A percentile compares a stretch with the other conserved stretches of the same genome.
Evolutionary conservation across 1,140 invertebrate genomes (phyloP).

Genomic region (Patella vulgata): DNA sequence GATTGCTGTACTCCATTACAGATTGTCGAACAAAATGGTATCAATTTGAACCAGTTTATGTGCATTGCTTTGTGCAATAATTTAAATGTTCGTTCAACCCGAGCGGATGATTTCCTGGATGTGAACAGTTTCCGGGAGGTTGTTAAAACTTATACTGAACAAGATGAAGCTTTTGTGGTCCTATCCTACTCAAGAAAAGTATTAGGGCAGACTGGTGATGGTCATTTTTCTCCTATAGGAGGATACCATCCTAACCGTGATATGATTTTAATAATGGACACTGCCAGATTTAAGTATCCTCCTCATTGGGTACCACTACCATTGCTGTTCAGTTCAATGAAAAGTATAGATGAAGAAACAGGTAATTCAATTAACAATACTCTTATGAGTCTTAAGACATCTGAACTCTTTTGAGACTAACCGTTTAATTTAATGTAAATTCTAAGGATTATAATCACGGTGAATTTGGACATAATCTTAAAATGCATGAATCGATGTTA

Average conservation of each 20-base stretch:
- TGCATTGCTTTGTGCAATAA: constrained; percentile 59
- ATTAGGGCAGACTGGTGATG: constrained; percentile 61
- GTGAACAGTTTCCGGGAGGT: constrained; percentile 34
- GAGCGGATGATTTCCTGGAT: constrained; percentile 7
- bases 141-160: constrained; percentile 34
- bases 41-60: constrained; percentile 59
- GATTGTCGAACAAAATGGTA: constrained; percentile 47
- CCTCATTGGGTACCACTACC: constrained; percentile 64
- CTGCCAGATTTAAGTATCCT: constrained; percentile 66
- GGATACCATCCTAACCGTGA: constrained; percentile 61
- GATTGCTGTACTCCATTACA: constrained; percentile 62
- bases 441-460: constrained; percentile 5
- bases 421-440: not conserved
- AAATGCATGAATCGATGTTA: not conserved
- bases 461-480: not conserved
- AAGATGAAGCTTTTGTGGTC: constrained; percentile 51
- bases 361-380: constrained; percentile 31
- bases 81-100: constrained; percentile 25
- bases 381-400: not conserved
- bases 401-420: not conserved
- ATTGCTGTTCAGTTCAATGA: constrained; percentile 56
- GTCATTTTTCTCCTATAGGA: constrained; percentile 64
- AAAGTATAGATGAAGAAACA: constrained; percentile 52
- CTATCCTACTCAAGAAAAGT: constrained; percentile 58
- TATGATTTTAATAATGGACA: constrained; percentile 63